A percentile compares a stretch with the other conserved stretches of the same genome.
These are phyloP conservation scores for Polymixis flavicincta DNA, from an alignment of 2,888 invertebrate species.

Conservation along the genomic window DNA sequence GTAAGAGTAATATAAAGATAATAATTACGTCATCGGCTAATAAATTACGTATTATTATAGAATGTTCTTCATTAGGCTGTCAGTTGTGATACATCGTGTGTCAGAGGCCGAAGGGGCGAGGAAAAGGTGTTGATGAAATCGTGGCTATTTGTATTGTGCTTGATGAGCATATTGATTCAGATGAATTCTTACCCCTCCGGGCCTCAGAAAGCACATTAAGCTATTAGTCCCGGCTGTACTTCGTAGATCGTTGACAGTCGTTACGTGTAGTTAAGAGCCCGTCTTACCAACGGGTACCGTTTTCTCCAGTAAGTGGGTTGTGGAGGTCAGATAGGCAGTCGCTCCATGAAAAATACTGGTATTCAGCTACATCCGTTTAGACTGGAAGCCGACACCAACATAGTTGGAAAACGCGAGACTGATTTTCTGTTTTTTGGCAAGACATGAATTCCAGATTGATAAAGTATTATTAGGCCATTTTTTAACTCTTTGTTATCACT, in stretches of 20 bases:
- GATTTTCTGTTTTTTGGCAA: too few relatives aligned
- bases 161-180: background rate
- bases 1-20: slow-evolving; percentile 28
- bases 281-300: too few relatives aligned
- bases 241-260: too few relatives aligned
- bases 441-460: background rate
- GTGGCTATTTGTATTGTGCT: background rate
- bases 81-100: slow-evolving; percentile 35
- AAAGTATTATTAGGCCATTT: background rate
- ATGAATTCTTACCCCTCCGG: background rate
- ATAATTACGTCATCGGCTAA: slow-evolving; percentile 37
- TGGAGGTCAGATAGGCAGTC: too few relatives aligned
- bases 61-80: slow-evolving; percentile 34
- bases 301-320: too few relatives aligned
- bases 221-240: too few relatives aligned
- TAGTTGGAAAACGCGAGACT: too few relatives aligned
- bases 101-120: slow-evolving; percentile 26
- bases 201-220: too few relatives aligned
- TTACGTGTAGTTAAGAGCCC: too few relatives aligned
- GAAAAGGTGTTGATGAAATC: background rate
- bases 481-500: background rate
- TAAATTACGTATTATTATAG: slow-evolving; percentile 25
- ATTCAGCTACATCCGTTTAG: too few relatives aligned
- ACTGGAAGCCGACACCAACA: too few relatives aligned
- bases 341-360: too few relatives aligned